Conservation (phyloP, 2,113 vertebrate species). For the Neotoma lepida region DNA sequence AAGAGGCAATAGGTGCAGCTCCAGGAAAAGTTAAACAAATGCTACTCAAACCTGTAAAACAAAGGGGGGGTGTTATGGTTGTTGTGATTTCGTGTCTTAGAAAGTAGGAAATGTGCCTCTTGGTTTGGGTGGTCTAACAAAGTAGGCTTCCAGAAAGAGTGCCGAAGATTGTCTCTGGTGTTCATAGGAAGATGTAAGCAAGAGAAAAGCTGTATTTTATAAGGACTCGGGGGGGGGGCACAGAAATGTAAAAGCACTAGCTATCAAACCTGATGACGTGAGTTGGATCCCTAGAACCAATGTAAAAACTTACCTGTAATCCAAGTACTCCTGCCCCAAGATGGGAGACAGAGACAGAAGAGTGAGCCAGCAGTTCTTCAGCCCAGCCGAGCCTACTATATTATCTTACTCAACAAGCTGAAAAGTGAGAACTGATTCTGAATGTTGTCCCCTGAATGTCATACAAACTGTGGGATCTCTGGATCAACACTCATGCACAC, state of each 20-base stretch:
- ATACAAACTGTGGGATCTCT: background rate
- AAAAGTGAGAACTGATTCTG: background rate
- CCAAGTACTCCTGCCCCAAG: background rate
- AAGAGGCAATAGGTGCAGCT: background rate
- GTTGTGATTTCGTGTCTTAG: background rate
- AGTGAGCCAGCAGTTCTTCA: background rate
- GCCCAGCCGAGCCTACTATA: too few relatives aligned
- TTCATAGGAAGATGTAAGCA: background rate
- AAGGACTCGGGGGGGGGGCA: background rate
- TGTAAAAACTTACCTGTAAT: background rate
- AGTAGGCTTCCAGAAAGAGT: background rate
- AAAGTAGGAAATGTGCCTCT: background rate
- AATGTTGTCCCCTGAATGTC: background rate
- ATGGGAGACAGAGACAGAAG: background rate
- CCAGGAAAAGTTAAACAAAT: background rate
- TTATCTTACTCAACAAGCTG: background rate
- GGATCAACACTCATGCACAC: too few relatives aligned
- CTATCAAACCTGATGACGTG: background rate
- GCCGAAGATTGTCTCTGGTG: background rate
- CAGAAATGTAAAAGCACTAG: background rate
- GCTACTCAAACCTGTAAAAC: background rate
- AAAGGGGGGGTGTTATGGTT: background rate
- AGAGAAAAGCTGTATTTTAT: slow-evolving; percentile 6
- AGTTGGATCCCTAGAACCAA: background rate
- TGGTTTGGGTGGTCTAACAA: background rate